These are phyloP conservation scores for Drosophila sp. DNA, from an alignment of 1,140 invertebrate genomes.

Conservation along the genomic window DNA sequence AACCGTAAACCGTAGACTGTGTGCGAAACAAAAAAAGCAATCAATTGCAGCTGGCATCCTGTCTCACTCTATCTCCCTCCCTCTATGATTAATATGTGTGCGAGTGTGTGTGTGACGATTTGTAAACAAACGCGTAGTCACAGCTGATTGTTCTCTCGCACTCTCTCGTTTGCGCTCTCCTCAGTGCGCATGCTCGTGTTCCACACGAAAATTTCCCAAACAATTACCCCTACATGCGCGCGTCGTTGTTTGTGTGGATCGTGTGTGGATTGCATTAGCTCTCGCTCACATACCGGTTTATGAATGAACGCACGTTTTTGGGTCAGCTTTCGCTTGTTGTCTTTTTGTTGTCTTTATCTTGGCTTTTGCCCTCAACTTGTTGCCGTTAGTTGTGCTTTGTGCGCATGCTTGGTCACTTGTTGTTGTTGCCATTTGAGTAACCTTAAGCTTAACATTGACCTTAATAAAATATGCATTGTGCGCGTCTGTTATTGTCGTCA, in stretches of 20 bases:
- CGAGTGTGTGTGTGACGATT: conserved; percentile 42
- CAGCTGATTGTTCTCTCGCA: conserved; percentile 53
- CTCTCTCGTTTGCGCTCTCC: conserved; percentile 27
- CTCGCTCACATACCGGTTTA: conserved; percentile 54
- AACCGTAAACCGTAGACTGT: conserved; percentile 54
- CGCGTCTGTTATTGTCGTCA: conserved; percentile 27
- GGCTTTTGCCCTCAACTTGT: conserved; percentile 53
- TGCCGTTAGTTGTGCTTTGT: conserved; percentile 38
- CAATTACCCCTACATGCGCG: conserved; percentile 72
- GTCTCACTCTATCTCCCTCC: neutral
- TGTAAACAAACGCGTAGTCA: conserved; percentile 61
- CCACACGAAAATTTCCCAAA: conserved; percentile 77
- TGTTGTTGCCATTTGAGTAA: conserved; percentile 25
- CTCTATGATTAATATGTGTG: neutral
- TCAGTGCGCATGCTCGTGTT: conserved; percentile 61
- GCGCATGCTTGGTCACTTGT: conserved; percentile 48
- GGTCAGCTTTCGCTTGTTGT: conserved; percentile 65
- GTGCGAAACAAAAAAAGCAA: conserved; percentile 30
- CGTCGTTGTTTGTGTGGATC: conserved; percentile 20
- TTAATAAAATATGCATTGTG: conserved; percentile 58
- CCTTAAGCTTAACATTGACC: conserved; percentile 70
- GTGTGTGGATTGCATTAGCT: conserved; percentile 53
- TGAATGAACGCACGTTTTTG: conserved; percentile 75
- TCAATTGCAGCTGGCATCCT: conserved; percentile 14
- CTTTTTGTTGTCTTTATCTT: conserved; percentile 24